Evolutionary conservation across 2,888 invertebrate species (phyloP), one percentile per base, ranked within the genome.

Genomic region (Limnephilus auricula): DNA sequence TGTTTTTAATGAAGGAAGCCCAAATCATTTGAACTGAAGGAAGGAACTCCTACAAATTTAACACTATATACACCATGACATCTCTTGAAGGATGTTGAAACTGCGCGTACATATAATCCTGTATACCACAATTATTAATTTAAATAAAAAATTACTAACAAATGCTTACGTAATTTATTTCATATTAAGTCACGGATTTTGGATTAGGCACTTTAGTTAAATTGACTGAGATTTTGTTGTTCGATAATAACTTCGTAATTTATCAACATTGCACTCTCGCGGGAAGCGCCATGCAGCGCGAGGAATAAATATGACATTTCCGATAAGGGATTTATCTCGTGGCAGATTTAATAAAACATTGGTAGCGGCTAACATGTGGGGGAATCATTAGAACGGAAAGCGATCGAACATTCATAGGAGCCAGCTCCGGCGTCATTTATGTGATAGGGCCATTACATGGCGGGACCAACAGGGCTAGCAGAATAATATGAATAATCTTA

Each of bases 341-440:
- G n/a, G 40, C 2, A n/a, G 80, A 85, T 84, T 84, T 45, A 84
- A 84, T 84, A 84, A n/a, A 37, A 40, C 45, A 85, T 85, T 45
- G n/a, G 85, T 30, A 85, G 85, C 13, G 45, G 85, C n/a, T 25
- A 65, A 65, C 65, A 25, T 65, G 65, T 65, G 85, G 85, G 34
- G n/a, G 30, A 85, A 85, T 85, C 85, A 85, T 84, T 45, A 40
- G 84, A 84, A 84, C 40, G 84, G 84, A 84, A 85, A 85, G 85
- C 85, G 45, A 85, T 85, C 40, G 40, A 85, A 85, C 40, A 45
- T 40, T 40, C 40, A 40, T 85, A 12, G 37, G 12, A 34, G 85
- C 85, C 40, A 13, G n/a, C 15, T 13, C 87, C 65, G 65, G 65
- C 87, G 78, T 32, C 78, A 85, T 85, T 30, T 85, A 45, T 85